phyloP scores from a whole-genome alignment of 2,113 vertebrate species.

The Sapajus apella region DNA sequence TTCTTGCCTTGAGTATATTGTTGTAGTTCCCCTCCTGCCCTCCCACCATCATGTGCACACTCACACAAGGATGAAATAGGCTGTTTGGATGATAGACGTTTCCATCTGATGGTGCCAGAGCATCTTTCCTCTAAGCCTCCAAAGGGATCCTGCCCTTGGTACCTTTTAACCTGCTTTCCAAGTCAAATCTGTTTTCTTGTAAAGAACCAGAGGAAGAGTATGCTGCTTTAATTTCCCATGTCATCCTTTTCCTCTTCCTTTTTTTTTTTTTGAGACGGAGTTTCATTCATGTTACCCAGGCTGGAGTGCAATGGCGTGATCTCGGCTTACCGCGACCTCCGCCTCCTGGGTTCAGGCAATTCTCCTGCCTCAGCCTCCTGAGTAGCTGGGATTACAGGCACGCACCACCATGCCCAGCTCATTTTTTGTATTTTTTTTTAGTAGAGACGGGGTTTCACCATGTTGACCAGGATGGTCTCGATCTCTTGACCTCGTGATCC shows the following conservation, averaged over 20 bases:
- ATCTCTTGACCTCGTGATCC: no score
- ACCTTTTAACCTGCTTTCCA: background rate
- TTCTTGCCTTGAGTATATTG: background rate
- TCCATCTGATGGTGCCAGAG: background rate
- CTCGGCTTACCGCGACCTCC: no score
- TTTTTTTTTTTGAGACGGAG: background rate
- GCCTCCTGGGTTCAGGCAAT: no score
- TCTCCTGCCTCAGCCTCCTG: no score
- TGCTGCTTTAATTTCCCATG: background rate
- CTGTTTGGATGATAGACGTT: background rate
- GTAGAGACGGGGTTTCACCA: no score
- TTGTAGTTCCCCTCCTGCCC: background rate
- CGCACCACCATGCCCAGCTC: no score
- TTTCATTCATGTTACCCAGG: no score
- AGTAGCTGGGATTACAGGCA: no score
- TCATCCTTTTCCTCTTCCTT: background rate
- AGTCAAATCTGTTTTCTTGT: background rate
- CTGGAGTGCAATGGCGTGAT: no score
- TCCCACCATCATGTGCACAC: background rate
- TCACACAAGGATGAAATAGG: background rate
- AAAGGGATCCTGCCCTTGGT: background rate
- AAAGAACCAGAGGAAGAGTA: background rate
- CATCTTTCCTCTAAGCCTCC: background rate
- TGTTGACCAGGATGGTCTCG: no score
- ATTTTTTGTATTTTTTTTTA: no score